These are phyloP conservation scores for Cataglyphis livida DNA, from an alignment of 2,888 invertebrate genomes.

Conservation along the genomic window DNA sequence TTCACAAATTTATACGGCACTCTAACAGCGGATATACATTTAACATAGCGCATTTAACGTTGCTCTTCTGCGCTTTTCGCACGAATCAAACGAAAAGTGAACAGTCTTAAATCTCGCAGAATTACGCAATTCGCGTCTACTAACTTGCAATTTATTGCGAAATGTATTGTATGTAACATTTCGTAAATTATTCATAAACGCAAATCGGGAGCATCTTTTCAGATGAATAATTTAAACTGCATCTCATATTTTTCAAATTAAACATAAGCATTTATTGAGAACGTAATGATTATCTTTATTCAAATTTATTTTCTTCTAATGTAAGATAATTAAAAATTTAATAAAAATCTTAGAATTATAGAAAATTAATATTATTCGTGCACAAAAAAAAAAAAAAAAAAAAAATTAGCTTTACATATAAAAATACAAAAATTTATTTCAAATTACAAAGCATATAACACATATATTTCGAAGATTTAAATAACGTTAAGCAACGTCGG, in stretches of 20 bases:
- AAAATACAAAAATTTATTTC: background rate
- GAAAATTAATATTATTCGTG: background rate
- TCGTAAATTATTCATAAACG: constrained; percentile 1
- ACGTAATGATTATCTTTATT: background rate
- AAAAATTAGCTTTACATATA: background rate
- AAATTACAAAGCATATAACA: background rate
- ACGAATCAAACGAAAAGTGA: constrained; percentile 30
- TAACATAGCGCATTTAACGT: constrained; percentile 35
- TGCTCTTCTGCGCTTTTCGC: background rate
- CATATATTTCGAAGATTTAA: background rate
- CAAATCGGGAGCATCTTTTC: background rate
- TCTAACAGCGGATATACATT: constrained; percentile 22
- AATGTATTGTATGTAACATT: background rate
- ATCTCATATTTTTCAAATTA: background rate
- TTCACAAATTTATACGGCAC: constrained; percentile 31
- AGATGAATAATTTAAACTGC: background rate
- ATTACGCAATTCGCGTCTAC: constrained; percentile 17
- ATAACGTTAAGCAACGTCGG: background rate
- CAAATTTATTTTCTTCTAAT: background rate
- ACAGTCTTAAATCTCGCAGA: constrained; percentile 22
- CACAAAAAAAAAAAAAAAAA: background rate
- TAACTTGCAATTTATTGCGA: background rate
- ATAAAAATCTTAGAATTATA: background rate
- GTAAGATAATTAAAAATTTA: background rate
- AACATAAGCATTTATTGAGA: background rate